Evolutionary conservation across 2,797 vertebrate genomes (phyloP), one percentile per base, ranked within the genome.

Genomic region (Labeo calbasu): DNA sequence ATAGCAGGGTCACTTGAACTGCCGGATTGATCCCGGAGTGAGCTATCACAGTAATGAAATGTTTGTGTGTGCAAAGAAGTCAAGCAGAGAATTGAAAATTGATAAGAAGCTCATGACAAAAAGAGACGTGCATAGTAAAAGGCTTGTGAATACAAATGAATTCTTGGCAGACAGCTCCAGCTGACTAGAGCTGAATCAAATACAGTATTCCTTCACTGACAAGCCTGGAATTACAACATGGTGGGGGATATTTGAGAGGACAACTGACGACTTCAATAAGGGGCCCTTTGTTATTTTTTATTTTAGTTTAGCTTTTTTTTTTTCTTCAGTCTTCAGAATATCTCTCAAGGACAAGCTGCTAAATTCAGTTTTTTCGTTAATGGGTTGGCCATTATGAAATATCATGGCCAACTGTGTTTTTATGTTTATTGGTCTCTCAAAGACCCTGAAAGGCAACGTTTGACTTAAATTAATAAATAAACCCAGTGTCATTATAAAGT

Each of bases 81-180:
- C 89, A 87, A 87, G 88, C 87, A 86, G 86, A 86, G 87, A 88
- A 88, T 82, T 87, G 89, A 87, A 90, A 88, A 86, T 87, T 77
- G 87, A 88, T 81, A 73, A 78, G 72, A 85, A 86, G 76, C 79
- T 83, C 66, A 81, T 83, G 84, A 83, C 81, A 81, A 85, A 65
- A 85, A 84, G 32, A 85, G 68, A 83, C 50, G 53, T 85, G 86
- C 80, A 87, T 86, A 32, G 81, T 85, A 84, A 88, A 88, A 86
- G 79, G 83, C 43, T 85, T 83, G 87, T 87, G 86, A 87, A 88
- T 87, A 87, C 79, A 86, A 85, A 89, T 87, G 40, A 87, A 85
- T 79, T 32, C 25, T n/a, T 61, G 75, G 73, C 72, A 82, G 79
- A 70, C 73, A 61, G 77, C 55, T 71, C 59, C 75, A 53, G 79